Evolutionary conservation across 2,888 invertebrate genomes (phyloP), one percentile per base, ranked within the genome.

Genomic region (Magallana nippona): DNA sequence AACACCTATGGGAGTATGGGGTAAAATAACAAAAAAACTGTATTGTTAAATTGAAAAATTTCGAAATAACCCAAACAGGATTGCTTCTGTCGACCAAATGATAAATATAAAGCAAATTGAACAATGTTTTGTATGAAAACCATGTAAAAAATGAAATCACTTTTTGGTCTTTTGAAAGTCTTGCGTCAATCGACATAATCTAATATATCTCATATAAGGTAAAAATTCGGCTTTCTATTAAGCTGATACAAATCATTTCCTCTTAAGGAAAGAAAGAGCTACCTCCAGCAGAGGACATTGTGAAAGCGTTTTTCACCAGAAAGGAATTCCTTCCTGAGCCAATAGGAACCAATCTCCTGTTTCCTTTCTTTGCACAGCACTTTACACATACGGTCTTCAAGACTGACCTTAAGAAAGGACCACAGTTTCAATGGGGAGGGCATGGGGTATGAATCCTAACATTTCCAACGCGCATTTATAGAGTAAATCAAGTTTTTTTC

Each of bases 311-410:
- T 44, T 94, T 95, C 88, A 83, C 84, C 15, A 88, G 95, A 44
- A 90, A 88, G 11, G 87, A 91, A 81, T 94, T 95, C 87, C 91
- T 91, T 19, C 94, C 94, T 1, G 94, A 94, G n/a, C 93, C 93
- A 0, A 90, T 92, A 78, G 93, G 93, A 17, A 92, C 93, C 56
- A 94, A 93, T 89, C 86, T 94, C 1, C 85, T 94, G 81, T 94
- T 94, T 87, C 89, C 93, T 1, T 93, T 91, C 88, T 94, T 94
- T 87, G 94, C 94, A 10, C 94, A 95, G 85, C 94, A 95, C 86
- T 94, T 94, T 86, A 94, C 93, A 0, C 94, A 94, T 87, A 94
- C 94, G 91, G 94, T 95, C 89, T 94, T 95, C 90, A 94, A 94
- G 85, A 94, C 94, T 5, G 94, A 94, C 84, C 88, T 91, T 83